A percentile compares a stretch with the other conserved stretches of the same genome.
phyloP scores from a whole-genome alignment of 2,888 invertebrate genomes.

The Cerceris ruficornis region DNA sequence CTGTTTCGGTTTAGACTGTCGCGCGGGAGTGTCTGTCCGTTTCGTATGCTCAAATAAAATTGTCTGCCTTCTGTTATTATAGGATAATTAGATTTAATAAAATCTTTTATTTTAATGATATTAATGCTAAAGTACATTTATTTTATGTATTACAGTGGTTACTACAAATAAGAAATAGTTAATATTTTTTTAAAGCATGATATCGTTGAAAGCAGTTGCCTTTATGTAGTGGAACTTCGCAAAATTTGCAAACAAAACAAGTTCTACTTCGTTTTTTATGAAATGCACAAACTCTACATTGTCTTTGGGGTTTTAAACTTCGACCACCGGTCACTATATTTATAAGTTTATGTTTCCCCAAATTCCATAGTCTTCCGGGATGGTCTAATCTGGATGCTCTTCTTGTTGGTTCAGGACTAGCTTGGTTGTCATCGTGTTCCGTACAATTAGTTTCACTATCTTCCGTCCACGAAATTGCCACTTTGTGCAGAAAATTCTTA shows the following conservation, averaged over 20 bases:
- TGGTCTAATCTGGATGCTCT: constrained; percentile 20
- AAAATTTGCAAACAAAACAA: constrained; percentile 47
- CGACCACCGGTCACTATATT: constrained; percentile 39
- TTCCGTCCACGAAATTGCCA: constrained; percentile 35
- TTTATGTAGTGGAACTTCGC: constrained; percentile 42
- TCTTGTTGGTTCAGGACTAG: constrained; percentile 22
- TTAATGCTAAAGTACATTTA: constrained; percentile 31
- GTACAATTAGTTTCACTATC: constrained; percentile 21
- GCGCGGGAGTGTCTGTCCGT: constrained; percentile 1
- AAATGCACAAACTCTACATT: constrained; percentile 53
- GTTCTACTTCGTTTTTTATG: constrained; percentile 48
- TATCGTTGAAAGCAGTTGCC: constrained; percentile 38
- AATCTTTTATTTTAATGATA: constrained; percentile 30
- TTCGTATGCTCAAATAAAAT: constrained; percentile 15
- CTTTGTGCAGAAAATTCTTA: constrained; percentile 32
- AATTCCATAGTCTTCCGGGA: constrained; percentile 29
- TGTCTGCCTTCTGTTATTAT: constrained; percentile 23
- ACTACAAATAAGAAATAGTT: constrained; percentile 26
- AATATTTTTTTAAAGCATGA: constrained; percentile 40
- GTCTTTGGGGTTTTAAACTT: constrained; percentile 37
- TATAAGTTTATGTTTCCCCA: constrained; percentile 41
- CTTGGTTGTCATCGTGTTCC: constrained; percentile 12
- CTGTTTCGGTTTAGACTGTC: not conserved
- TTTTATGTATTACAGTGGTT: constrained; percentile 36
- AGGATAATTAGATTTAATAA: constrained; percentile 23